phyloP scores from a whole-genome alignment of 2,888 invertebrate species.

The Azorinus chamasolen region DNA sequence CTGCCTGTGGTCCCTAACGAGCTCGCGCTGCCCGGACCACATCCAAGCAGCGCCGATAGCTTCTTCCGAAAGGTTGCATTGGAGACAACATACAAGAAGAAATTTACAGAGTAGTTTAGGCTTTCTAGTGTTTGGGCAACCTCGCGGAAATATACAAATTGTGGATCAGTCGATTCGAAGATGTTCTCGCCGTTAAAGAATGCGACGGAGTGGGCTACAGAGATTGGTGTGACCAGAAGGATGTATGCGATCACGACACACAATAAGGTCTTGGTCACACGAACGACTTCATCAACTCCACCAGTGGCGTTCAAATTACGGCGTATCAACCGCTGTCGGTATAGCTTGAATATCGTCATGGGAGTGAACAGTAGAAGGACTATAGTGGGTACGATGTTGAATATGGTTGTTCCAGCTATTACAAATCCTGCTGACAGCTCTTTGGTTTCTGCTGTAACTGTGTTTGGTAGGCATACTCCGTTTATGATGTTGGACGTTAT shows the following conservation, averaged over 20 bases:
- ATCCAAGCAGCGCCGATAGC: constrained; percentile 15
- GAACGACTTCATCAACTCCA: neutral
- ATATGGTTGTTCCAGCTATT: constrained; percentile 55
- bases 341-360: constrained; percentile 50
- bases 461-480: constrained; percentile 39
- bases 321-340: constrained; percentile 23
- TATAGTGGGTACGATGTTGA: constrained; percentile 60
- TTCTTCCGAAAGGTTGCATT: constrained; percentile 54
- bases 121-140: constrained; percentile 69
- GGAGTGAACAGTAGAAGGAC: constrained; percentile 62
- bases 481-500: constrained; percentile 52
- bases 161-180: constrained; percentile 56
- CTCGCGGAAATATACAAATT: constrained; percentile 66
- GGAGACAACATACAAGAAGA: constrained; percentile 70
- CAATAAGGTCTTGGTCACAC: constrained; percentile 72
- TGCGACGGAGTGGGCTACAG: constrained; percentile 65
- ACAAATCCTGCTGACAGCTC: constrained; percentile 38
- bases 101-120: constrained; percentile 75
- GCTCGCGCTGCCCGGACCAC: neutral
- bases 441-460: constrained; percentile 14
- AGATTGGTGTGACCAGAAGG: constrained; percentile 69
- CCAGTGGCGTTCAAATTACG: constrained; percentile 34
- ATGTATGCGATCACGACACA: constrained; percentile 69
- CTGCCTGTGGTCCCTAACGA: too few species aligned
- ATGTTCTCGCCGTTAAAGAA: constrained; percentile 61